A percentile compares a stretch with the other conserved stretches of the same genome.
Evolutionary conservation across 2,797 vertebrate genomes (phyloP).

Genomic region (Microchirus variegatus): DNA sequence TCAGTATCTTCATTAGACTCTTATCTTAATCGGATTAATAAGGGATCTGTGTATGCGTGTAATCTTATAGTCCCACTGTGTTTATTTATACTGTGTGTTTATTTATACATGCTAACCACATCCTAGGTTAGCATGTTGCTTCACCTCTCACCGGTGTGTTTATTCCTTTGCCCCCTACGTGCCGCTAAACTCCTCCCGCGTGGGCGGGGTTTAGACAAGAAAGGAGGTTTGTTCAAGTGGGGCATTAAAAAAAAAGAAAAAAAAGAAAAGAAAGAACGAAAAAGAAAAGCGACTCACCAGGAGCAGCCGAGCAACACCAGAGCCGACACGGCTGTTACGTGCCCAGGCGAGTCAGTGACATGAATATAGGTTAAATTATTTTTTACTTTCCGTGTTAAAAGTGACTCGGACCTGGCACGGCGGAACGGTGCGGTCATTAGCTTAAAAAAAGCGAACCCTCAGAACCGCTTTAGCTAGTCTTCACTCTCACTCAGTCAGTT

Average conservation of each 20-base stretch:
- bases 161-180: constrained; percentile 19
- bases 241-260: neutral
- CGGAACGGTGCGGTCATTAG: constrained; percentile 1
- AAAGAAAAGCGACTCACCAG: neutral
- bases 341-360: constrained; percentile 10
- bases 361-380: neutral
- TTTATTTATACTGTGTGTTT: no score
- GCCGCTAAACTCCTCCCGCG: constrained; percentile 47
- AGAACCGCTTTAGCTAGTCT: constrained; percentile 8
- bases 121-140: constrained; percentile 26
- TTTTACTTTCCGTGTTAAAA: neutral
- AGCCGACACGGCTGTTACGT: constrained; percentile 19
- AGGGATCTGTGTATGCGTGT: no score
- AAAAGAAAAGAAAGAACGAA: constrained; percentile 9
- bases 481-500: neutral
- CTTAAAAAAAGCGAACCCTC: constrained; percentile 57
- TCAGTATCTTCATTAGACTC: no score
- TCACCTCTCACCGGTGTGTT: constrained; percentile 26
- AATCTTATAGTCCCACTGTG: no score
- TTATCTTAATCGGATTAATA: no score
- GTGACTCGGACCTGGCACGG: neutral
- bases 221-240: constrained; percentile 30
- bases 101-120: neutral
- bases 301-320: neutral
- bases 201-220: constrained; percentile 58